Base-by-base conservation (phyloP, 2,113 vertebrate genomes). In the Trinectes maculatus region DNA sequence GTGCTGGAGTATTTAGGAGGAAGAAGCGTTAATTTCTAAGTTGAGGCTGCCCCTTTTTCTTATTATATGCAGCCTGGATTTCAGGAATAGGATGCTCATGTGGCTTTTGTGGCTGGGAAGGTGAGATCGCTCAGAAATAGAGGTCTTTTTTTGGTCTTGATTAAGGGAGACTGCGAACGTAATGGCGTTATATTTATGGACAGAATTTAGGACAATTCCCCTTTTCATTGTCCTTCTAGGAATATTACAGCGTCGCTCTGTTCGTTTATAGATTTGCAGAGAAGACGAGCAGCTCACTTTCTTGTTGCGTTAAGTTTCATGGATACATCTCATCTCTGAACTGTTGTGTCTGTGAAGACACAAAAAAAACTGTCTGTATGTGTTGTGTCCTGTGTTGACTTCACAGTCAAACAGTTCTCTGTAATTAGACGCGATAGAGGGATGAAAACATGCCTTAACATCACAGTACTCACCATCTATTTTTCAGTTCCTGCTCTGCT, bases 11-110 rank as follows among this genome's bases (percentile, higher is more conserved):
- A 87, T 88, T 86, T 79, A 55, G 18, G 71, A 80, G 46, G 44
- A 72, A 83, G 66, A 26, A 6, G 69, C 70, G 75, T 74, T 75
- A 48, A 75, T 78, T 86, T 82, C 67, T 77, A 79, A 83, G 80
- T 81, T 26, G 55, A 85, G 80, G 77, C 77, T 77, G 84, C 55
- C 85, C 87, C 70, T 85, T 82, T 82, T 85, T 84, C 74, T 83
- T 86, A 64, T 79, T 78, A 86, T 83, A 86, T 6, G 16, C 77
- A 87, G 68, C 87, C 90, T 91, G 82, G 85, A 91, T 89, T 88
- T 89, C 86, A 85, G 69, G 78, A 89, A 89, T 86, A 89, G 88
- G 49, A 62, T 39, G 74, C 75, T 70, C 78, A 79, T 85, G 83
- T 85, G 87, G 77, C 83, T 69, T 85, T 59, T 76, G 78, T 75